phyloP scores from a whole-genome alignment of 2,797 vertebrate species.

The Lindbergichthys nudifrons region DNA sequence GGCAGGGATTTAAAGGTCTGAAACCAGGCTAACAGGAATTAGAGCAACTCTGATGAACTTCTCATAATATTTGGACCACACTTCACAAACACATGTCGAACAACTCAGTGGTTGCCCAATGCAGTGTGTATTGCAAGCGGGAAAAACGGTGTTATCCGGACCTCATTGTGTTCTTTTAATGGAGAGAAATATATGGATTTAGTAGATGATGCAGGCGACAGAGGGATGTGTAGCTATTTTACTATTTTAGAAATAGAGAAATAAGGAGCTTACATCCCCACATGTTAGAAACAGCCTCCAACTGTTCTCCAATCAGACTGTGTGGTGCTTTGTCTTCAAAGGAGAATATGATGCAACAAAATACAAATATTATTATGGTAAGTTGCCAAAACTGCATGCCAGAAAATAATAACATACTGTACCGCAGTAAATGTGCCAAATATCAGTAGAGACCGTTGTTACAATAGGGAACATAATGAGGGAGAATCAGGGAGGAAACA shows the following conservation, averaged over 20 bases:
- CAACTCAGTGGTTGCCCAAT: no score
- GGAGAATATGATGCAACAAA: conserved; percentile 30
- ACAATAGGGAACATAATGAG: neutral
- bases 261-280: conserved; percentile 31
- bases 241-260: conserved; percentile 9
- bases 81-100: no score
- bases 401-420: conserved; percentile 17
- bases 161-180: neutral
- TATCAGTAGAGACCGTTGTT: conserved; percentile 21
- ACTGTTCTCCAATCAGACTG: conserved; percentile 30
- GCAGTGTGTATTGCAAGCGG: neutral
- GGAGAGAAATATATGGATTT: neutral
- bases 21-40: no score
- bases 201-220: conserved; percentile 1
- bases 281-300: conserved; percentile 13
- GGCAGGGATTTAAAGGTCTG: no score
- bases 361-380: conserved; percentile 46
- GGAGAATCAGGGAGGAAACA: neutral
- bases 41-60: no score
- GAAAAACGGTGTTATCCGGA: neutral
- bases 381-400: conserved; percentile 2
- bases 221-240: conserved; percentile 20
- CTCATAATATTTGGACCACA: no score
- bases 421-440: conserved; percentile 13
- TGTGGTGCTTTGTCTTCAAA: conserved; percentile 27